Base-by-base conservation (phyloP, 1,140 invertebrate species). In the Patella vulgata region DNA sequence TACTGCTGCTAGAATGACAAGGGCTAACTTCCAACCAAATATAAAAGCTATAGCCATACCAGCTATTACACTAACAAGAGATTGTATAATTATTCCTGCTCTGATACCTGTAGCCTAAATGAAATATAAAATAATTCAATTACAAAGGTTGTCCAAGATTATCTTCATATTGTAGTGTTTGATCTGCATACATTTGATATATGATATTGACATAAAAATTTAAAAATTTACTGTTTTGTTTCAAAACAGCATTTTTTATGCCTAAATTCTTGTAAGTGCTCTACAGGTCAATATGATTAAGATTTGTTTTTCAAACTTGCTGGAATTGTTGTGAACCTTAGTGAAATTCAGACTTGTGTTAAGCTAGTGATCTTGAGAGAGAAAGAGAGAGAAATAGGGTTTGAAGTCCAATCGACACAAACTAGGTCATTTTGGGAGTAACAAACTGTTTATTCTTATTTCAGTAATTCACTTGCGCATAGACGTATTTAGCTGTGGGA, bases 1-100 rank as follows among this genome's bases (percentile, higher is more conserved):
- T 39, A 92, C 88, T 4, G 91, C 89, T 44, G 88, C 87, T 27
- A 96, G 75, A 66, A 94, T 92, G 19, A 94, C 88, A 3, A 94
- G 81, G 1, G 93, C 90, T 14, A 96, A 82, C 75, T 92, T 87
- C 93, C 93, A 96, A 53, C 91, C 92, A 69, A 89, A 90, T 25
- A 88, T 74, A 48, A 95, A 88, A 12, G 92, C 91, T 77, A 92
- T 88, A 0, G 89, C 82, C 8, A 95, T 75, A 5, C 89, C 90
- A 21, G 90, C 87, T 1, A 74, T 68, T 25, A 87, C 67, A 14
- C 86, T 82, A 6, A 86, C 81, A 19, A 86, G 17, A 12, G 83
- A 78, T 46, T 85, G 81, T 27, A 88, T 57, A 4, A 87, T 71
- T 4, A 75, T 75, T 9, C 83, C 84, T 19, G 88, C 70, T 27